These are phyloP conservation scores for Geopemphigus sp. DNA, from an alignment of 1,140 invertebrate genomes.

Conservation along the genomic window DNA sequence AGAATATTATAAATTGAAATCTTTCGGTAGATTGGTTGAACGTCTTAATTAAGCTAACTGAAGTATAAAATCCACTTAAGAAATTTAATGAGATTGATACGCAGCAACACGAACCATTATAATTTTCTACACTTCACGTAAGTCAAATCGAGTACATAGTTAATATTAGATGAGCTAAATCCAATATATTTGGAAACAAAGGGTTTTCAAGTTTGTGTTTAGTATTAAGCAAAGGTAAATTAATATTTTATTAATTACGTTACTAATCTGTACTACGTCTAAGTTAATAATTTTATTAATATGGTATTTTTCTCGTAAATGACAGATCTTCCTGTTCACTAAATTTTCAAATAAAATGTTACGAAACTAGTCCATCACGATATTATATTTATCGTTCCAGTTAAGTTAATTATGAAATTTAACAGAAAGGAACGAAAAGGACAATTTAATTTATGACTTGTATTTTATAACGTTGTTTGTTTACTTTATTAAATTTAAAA, in stretches of 20 bases:
- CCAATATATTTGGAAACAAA: not conserved
- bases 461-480: too few species aligned
- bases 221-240: not conserved
- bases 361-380: too few species aligned
- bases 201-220: not conserved
- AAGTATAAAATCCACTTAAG: conserved; percentile 19
- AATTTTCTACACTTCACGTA: not conserved
- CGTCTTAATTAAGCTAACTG: conserved; percentile 27
- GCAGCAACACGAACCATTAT: not conserved
- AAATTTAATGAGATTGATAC: conserved; percentile 7
- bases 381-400: too few species aligned
- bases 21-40: conserved; percentile 1
- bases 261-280: too few species aligned
- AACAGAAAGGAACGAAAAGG: too few species aligned
- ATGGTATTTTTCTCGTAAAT: too few species aligned
- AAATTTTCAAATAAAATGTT: too few species aligned
- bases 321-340: too few species aligned
- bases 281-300: too few species aligned
- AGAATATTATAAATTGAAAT: conserved; percentile 16
- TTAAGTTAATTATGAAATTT: too few species aligned
- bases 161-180: not conserved
- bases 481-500: too few species aligned
- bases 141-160: not conserved
- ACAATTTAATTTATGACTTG: too few species aligned
- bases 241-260: not conserved